A percentile compares a stretch with the other conserved stretches of the same genome.
phyloP scores from a whole-genome alignment of 2,888 invertebrate species.

The Anthophora plumipes region DNA sequence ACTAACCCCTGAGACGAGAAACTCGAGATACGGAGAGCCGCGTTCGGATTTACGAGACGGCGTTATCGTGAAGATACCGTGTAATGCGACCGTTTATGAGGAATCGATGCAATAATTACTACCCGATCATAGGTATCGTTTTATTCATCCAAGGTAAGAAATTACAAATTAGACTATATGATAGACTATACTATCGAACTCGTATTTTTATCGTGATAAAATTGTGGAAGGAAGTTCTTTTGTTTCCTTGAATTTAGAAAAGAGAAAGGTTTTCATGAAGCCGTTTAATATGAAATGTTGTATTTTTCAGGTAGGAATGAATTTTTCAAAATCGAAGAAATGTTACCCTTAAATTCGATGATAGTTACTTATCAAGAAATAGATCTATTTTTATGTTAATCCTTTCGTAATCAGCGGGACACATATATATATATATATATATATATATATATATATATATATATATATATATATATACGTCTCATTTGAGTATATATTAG shows the following conservation, averaged over 20 bases:
- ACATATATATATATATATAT: too few species aligned
- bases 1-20: constrained; percentile 5
- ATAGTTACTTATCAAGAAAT: too few species aligned
- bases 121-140: background rate
- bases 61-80: background rate
- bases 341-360: too few species aligned
- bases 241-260: too few species aligned
- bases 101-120: background rate
- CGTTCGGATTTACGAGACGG: background rate
- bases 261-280: too few species aligned
- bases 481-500: too few species aligned
- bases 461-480: too few species aligned
- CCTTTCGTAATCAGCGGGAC: background rate
- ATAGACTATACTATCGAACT: background rate
- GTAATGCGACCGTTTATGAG: constrained; percentile 15
- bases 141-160: constrained; percentile 12
- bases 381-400: background rate
- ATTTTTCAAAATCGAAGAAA: too few species aligned
- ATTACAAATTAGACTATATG: background rate
- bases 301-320: background rate
- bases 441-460: too few species aligned
- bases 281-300: background rate
- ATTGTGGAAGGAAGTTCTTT: background rate
- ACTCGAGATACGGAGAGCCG: background rate
- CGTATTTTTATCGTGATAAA: background rate